Percentiles rank a stretch among this genome's conserved stretches.
Conservation (phyloP, 2,888 invertebrate genomes). For the Epinotia ramella region DNA sequence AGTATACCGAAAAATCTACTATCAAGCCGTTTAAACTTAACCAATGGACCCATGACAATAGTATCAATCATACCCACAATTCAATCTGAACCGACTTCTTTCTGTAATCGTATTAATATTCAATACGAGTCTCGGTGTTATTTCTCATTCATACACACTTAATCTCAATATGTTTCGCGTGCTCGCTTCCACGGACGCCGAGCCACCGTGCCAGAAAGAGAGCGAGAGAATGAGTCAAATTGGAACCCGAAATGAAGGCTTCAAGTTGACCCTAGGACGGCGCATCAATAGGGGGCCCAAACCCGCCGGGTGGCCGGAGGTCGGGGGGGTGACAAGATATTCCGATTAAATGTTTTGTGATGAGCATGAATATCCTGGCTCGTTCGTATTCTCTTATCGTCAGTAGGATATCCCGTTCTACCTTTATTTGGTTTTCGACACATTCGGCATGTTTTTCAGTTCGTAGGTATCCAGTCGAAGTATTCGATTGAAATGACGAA, state of each 20-base stretch:
- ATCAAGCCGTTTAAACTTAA: too few species aligned
- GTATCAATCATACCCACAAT: conserved; percentile 19
- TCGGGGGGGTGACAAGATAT: conserved; percentile 11
- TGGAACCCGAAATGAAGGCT: background rate
- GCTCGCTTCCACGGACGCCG: background rate
- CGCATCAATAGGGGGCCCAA: background rate
- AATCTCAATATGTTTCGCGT: background rate
- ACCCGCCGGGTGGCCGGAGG: background rate
- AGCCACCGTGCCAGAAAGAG: background rate
- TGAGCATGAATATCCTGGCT: too few species aligned
- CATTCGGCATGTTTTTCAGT: too few species aligned
- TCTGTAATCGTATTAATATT: too few species aligned
- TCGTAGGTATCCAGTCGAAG: too few species aligned
- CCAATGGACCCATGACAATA: background rate
- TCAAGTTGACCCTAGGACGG: background rate
- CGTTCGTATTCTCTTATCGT: too few species aligned
- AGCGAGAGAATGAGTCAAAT: background rate
- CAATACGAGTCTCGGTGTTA: background rate
- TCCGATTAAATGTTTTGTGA: background rate
- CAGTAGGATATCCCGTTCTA: too few species aligned
- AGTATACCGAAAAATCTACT: too few species aligned
- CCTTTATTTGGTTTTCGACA: too few species aligned
- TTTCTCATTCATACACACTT: background rate
- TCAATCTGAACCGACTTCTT: background rate
- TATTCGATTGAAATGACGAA: too few species aligned